Percentiles rank a stretch among this genome's conserved stretches.
Evolutionary conservation across 2,888 invertebrate genomes (phyloP).

Genomic region (Brenthis daphne): DNA sequence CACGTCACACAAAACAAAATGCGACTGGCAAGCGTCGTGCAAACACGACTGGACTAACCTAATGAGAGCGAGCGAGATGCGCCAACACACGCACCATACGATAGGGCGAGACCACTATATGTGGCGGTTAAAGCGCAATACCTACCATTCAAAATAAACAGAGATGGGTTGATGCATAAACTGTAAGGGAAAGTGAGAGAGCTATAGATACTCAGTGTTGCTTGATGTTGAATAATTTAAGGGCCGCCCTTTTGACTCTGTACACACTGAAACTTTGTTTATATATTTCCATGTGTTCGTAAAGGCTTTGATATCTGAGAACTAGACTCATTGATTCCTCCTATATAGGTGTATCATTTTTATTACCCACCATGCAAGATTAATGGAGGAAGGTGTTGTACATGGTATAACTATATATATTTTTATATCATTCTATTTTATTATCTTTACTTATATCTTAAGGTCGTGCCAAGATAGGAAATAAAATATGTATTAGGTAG

Average conservation of each 20-base stretch:
- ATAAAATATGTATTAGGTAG: too few species aligned
- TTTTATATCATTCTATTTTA: too few species aligned
- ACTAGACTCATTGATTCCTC: constrained; percentile 24
- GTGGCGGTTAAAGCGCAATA: constrained; percentile 79
- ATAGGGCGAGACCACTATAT: constrained; percentile 59
- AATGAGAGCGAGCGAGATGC: constrained; percentile 73
- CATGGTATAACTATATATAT: too few species aligned
- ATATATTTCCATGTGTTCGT: constrained; percentile 29
- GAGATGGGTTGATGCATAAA: constrained; percentile 47
- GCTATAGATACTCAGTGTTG: constrained; percentile 67
- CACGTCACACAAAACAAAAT: constrained; percentile 56
- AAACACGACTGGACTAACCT: constrained; percentile 78
- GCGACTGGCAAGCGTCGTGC: constrained; percentile 76
- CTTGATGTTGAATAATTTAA: constrained; percentile 75
- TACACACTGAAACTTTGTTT: constrained; percentile 38
- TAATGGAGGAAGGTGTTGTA: too few species aligned
- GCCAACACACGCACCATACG: constrained; percentile 41
- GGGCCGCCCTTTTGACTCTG: constrained; percentile 67
- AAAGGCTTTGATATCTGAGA: constrained; percentile 17
- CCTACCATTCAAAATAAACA: constrained; percentile 52
- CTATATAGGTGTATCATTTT: background rate
- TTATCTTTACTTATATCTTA: too few species aligned
- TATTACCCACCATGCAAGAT: too few species aligned
- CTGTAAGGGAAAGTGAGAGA: constrained; percentile 49
- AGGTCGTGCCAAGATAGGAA: too few species aligned